Base-by-base conservation (phyloP, 2,888 invertebrate species). In the Eretmocerus hayati region DNA sequence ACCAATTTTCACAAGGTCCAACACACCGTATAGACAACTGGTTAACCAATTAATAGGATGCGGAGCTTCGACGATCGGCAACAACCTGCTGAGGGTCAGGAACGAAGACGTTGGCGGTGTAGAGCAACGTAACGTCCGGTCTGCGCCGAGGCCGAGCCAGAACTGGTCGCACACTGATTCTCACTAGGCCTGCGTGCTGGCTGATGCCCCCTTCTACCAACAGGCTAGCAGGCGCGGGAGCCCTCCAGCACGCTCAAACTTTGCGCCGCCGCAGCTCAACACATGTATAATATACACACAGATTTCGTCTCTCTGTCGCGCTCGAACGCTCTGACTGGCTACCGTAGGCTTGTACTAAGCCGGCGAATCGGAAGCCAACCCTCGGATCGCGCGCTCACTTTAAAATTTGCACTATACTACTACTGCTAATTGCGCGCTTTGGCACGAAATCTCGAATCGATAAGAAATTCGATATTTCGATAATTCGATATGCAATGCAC, bases 91-190 rank as follows among this genome's bases (percentile, higher is more conserved):
- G n/a, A n/a, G n/a, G n/a, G n/a, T n/a, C 23, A 16, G 15, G 30
- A 8, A n/a, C 41, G 19, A 15, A 41, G 39, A 23, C 39, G 23
- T 26, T 11, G 26, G 26, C 26, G 8, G 26, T 6, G 26, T 26
- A 9, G 26, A 6, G 26, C 26, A 26, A 11, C 26, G 26, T 6
- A 26, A 11, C 26, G 26, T 26, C 11, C 8, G 26, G 26, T 11
- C 26, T 9, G 11, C 48, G 49, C 46, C 56, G 38, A 50, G 43
- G 49, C 52, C 53, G 52, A 56, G 56, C 40, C 26, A 56, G 42
- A 55, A 57, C 59, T 54, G 55, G 54, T 45, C 48, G 41, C 42
- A 46, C 62, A 64, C 63, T 61, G 56, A n/a, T n/a, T n/a, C n/a
- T n/a, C n/a, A n/a, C n/a, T n/a, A n/a, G n/a, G n/a, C n/a, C n/a